Conservation (phyloP, 2,797 vertebrate species). For the Ctenochaetus hawaiiensis region DNA sequence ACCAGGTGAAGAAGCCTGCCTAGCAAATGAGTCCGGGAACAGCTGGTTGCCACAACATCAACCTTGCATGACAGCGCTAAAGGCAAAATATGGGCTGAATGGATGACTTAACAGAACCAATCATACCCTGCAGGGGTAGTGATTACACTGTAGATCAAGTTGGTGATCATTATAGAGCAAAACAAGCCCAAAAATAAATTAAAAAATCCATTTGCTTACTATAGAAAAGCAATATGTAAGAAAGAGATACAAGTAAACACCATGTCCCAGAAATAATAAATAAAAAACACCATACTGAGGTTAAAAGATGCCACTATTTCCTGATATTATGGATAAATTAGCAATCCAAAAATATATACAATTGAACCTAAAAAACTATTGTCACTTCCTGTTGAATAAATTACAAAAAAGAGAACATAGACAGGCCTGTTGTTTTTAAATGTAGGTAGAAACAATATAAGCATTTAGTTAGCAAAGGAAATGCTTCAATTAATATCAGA, state of each 20-base stretch:
- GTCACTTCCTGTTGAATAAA: background rate
- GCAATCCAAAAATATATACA: background rate
- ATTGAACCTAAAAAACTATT: background rate
- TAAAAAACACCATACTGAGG: background rate
- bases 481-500: conserved; percentile 8
- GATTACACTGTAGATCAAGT: background rate
- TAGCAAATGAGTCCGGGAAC: conserved; percentile 45
- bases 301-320: background rate
- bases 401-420: background rate
- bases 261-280: background rate
- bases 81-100: background rate
- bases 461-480: background rate
- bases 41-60: conserved; percentile 63
- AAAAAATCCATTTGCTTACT: too few species aligned
- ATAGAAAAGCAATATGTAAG: background rate
- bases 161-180: background rate
- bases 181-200: too few species aligned
- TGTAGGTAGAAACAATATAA: background rate
- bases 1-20: conserved; percentile 41
- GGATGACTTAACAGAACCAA: background rate
- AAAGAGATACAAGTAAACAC: too few species aligned
- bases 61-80: conserved; percentile 1
- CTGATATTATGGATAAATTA: background rate
- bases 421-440: background rate
- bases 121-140: background rate